Evolutionary conservation across 2,797 vertebrate genomes (phyloP).

Genomic region (Spheniscus humboldti): DNA sequence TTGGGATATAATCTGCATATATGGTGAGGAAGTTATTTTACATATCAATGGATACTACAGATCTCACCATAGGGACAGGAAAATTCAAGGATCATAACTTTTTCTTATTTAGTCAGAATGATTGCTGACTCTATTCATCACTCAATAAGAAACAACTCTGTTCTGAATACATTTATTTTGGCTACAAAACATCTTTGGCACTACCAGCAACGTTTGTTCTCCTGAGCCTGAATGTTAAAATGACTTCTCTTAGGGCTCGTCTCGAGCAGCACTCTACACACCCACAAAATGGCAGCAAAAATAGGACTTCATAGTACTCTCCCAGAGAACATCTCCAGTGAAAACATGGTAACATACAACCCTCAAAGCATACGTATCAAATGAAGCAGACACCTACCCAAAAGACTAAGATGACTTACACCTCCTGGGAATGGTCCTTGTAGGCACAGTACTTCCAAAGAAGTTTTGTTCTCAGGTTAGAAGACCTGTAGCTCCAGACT

Average conservation of each 20-base stretch:
- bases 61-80: neutral
- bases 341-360: neutral
- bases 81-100: neutral
- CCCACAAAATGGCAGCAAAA: neutral
- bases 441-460: neutral
- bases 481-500: neutral
- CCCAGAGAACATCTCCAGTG: neutral
- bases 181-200: neutral
- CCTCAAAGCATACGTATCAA: neutral
- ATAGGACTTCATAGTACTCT: neutral
- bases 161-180: neutral
- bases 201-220: neutral
- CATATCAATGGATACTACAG: neutral
- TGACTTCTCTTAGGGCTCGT: neutral
- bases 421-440: neutral
- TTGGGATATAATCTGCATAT: neutral
- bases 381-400: neutral
- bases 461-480: neutral
- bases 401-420: neutral
- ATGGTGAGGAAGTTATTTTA: neutral
- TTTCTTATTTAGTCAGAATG: neutral
- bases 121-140: neutral
- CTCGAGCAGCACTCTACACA: neutral
- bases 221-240: neutral
- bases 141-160: neutral